Base-by-base conservation (phyloP, 2,113 vertebrate species). In the Pampusana beccarii region DNA sequence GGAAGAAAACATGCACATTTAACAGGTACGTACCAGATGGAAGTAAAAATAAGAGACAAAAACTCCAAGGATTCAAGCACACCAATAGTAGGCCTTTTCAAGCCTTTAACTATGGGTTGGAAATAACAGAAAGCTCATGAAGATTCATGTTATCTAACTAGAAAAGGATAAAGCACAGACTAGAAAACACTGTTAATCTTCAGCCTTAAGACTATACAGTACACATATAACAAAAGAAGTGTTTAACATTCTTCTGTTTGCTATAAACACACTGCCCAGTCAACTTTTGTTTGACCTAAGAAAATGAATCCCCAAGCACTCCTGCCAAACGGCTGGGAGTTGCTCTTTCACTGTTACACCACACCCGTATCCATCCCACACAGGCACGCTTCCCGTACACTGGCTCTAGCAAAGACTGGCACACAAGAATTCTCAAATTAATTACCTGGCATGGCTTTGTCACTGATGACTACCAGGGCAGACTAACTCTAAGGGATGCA, bases 301-400 rank as follows among this genome's bases (percentile, higher is more conserved):
- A 96, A 92, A 97, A 85, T 61, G 95, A 86, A 78, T 54, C 94
- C 93, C 93, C 86, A 80, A 95, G 93, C 60, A 65, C 73, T 91
- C 72, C n/a, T 69, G 96, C 96, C 96, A 96, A 96, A 34, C 2
- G 25, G 72, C 93, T 81, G 96, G 97, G 97, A 98, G 96, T 72
- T 86, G 95, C 92, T 96, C 95, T 70, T 92, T 89, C 92, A 29
- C 29, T 95, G 60, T 16, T 80, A 83, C 74, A 97, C 97, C 98
- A 98, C 98, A 97, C 97, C 96, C 98, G 91, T 40, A 15, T 1
- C 90, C 94, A 96, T 58, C 95, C 96, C 92, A 94, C 95, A 92
- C 95, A 38, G 94, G 86, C 94, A 91, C 42, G 40, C 92, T 96
- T 82, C 96, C 97, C 97, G 74, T 62, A 80, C 54, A 74, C 18